phyloP scores from a whole-genome alignment of 2,113 vertebrate genomes.

The Trematocara unimaculatum region DNA sequence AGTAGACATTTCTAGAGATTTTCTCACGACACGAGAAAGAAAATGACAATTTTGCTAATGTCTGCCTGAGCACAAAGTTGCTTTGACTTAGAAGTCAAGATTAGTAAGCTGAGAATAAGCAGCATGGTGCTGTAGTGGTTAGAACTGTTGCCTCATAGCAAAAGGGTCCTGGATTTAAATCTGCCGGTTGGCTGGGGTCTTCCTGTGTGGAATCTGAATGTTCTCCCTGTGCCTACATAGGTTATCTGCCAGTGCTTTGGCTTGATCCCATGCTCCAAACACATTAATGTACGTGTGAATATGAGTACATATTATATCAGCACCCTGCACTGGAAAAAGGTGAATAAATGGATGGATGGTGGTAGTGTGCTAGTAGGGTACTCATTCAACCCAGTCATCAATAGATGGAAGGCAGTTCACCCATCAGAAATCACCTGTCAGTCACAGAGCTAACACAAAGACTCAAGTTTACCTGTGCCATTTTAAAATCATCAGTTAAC shows the following conservation, averaged over 20 bases:
- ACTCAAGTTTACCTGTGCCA: background rate
- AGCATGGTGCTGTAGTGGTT: background rate
- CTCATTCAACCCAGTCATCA: background rate
- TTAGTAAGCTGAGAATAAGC: background rate
- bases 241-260: background rate
- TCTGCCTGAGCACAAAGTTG: background rate
- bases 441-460: background rate
- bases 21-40: background rate
- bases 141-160: background rate
- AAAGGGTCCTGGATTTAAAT: background rate
- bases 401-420: background rate
- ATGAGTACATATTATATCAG: background rate
- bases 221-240: background rate
- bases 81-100: background rate
- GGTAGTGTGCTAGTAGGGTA: background rate
- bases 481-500: background rate
- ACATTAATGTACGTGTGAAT: background rate
- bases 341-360: background rate
- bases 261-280: background rate
- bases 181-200: background rate
- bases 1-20: background rate
- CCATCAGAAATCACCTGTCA: background rate
- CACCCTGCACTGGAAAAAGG: background rate
- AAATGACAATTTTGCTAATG: background rate
- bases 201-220: background rate